Evolutionary conservation across 2,113 vertebrate species (phyloP), one percentile per base, ranked within the genome.

Genomic region (Bambusicola thoracicus): DNA sequence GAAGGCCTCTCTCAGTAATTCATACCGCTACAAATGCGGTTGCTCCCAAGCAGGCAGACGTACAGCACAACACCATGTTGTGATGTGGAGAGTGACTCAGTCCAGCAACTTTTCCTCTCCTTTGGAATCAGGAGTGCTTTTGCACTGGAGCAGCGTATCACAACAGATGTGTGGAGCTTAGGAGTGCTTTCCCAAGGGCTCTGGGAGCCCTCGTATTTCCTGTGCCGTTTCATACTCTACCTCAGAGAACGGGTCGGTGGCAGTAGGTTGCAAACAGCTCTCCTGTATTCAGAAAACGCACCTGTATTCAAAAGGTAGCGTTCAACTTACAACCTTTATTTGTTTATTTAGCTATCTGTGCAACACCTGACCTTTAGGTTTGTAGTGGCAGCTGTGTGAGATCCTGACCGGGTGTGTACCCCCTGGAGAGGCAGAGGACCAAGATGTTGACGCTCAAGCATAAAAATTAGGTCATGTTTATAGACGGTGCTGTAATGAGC

Each of bases 401-500:
- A 30, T 85, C 21, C 53, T 94, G 55, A 46, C 90, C 48, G 32
- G 67, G n/a, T 5, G 6, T 17, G 20, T 38, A 79, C 55, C 38
- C 58, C 66, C 49, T 1, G 1, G 32, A 66, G 72, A 74, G 92
- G 72, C 93, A 93, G 49, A 85, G 25, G 34, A 91, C 94, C 90
- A 94, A 90, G 75, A 93, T 81, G 85, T 38, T 92, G 82, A 85
- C 82, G 82, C 22, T 90, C 82, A 46, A 59, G 46, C 88, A 74
- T 74, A 81, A 91, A 92, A 96, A 94, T 85, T 80, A 82, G 93
- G 92, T 93, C 82, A 70, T 7, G 0, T 81, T 94, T 95, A 38
- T 83, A 92, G 87, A 87, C 1, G 0, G 55, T 87, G 58, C 68
- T 46, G 59, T 96, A 95, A 96, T 85, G 85, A 96, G 85, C 76